These are phyloP conservation scores for Synanthedon myopaeformis DNA, from an alignment of 2,888 invertebrate species.

Conservation along the genomic window DNA sequence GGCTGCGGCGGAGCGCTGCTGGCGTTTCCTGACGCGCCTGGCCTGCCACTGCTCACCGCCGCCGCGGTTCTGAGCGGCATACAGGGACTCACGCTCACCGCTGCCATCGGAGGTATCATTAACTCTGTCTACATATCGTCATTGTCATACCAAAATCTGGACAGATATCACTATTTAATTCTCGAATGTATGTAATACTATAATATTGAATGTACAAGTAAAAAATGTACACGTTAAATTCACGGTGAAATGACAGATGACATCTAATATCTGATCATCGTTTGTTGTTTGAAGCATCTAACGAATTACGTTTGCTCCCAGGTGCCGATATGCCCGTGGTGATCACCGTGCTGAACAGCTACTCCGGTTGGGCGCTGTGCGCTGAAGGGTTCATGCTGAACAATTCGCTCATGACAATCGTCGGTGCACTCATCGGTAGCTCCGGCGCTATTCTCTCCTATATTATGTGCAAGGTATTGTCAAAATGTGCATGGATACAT, in stretches of 20 bases:
- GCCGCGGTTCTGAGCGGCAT: conserved; percentile 82
- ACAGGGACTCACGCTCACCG: conserved; percentile 89
- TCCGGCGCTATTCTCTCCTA: conserved; percentile 93
- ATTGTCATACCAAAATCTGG: no score
- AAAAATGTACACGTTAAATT: no score
- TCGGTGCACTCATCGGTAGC: conserved; percentile 90
- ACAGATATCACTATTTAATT: no score
- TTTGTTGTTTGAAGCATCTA: neutral
- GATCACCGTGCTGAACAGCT: conserved; percentile 91
- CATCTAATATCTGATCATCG: neutral
- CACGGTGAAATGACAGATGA: neutral
- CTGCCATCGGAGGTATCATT: conserved; percentile 85
- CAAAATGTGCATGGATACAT: no score
- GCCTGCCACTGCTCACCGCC: conserved; percentile 79
- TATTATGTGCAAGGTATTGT: conserved; percentile 88
- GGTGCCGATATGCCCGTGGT: conserved; percentile 96
- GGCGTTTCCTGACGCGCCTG: conserved; percentile 74
- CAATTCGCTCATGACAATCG: conserved; percentile 92
- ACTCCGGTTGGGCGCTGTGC: conserved; percentile 94
- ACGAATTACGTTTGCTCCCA: conserved; percentile 23
- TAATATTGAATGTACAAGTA: no score
- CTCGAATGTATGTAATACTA: no score
- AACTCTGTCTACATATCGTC: neutral
- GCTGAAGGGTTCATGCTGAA: conserved; percentile 95
- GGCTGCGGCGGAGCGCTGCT: conserved; percentile 78